Evolutionary conservation across 1,140 invertebrate species (phyloP).

Genomic region (Triops cancriformis): DNA sequence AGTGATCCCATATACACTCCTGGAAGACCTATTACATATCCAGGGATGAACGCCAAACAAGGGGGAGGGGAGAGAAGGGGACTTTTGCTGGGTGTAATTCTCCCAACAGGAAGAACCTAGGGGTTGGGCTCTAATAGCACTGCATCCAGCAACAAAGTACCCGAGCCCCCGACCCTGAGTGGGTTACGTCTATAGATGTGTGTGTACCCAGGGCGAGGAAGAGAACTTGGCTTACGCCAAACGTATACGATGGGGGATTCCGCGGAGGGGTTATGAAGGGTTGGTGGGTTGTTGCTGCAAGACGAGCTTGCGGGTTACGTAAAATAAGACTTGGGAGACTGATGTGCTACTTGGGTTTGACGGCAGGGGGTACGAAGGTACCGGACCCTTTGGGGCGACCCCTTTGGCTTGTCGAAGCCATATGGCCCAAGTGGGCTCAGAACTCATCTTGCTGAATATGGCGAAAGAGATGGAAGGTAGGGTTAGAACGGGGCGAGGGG

Average conservation of each 20-base stretch:
- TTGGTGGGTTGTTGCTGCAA: not conserved
- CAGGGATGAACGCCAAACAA: not conserved
- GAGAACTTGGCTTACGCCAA: not conserved
- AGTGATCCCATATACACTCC: not conserved
- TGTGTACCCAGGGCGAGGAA: not conserved
- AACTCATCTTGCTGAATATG: constrained; percentile 12
- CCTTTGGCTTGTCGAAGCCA: not conserved
- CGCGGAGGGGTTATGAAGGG: not conserved
- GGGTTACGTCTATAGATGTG: no score
- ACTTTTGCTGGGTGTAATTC: not conserved
- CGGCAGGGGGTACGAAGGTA: not conserved
- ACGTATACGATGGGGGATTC: not conserved
- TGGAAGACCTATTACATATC: not conserved
- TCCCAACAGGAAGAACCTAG: not conserved
- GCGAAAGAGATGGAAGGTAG: not conserved
- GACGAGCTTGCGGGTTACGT: not conserved
- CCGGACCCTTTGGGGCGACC: not conserved
- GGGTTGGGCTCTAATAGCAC: not conserved
- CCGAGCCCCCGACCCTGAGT: not conserved
- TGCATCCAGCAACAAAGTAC: not conserved
- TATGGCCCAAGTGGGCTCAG: not conserved
- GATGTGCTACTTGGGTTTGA: not conserved
- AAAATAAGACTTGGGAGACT: not conserved
- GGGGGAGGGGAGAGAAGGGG: not conserved
- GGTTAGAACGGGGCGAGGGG: no score